These are phyloP conservation scores for Timandra comae DNA, from an alignment of 2,888 invertebrate species.

Conservation along the genomic window DNA sequence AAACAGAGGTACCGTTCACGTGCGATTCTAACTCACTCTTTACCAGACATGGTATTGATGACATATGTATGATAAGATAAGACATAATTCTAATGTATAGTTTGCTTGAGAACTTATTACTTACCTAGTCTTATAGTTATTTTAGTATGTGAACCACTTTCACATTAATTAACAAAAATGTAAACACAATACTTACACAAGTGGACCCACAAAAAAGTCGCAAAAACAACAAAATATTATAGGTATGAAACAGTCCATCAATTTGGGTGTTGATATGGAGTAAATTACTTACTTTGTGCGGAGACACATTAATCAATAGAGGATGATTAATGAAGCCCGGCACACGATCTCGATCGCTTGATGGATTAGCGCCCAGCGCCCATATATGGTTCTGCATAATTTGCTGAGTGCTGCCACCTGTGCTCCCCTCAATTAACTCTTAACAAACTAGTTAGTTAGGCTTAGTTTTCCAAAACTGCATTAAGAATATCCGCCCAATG, in stretches of 20 bases:
- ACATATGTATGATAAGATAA: no score
- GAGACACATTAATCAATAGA: conserved; percentile 73
- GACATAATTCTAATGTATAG: no score
- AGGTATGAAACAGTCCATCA: conserved; percentile 50
- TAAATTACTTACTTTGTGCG: conserved; percentile 64
- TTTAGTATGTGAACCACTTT: background rate
- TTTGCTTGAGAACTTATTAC: background rate
- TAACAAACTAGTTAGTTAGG: conserved; percentile 22
- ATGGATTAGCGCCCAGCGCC: conserved; percentile 74
- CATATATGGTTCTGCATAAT: conserved; percentile 73
- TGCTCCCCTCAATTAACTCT: conserved; percentile 39
- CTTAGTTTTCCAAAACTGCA: conserved; percentile 14
- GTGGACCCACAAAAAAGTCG: no score
- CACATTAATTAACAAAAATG: no score
- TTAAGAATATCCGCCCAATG: conserved; percentile 9
- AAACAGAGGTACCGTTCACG: no score
- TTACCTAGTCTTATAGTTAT: background rate
- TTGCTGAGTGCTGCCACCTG: conserved; percentile 66
- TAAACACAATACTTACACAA: no score
- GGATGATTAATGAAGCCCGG: conserved; percentile 68
- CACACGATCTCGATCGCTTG: conserved; percentile 63
- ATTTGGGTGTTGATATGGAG: conserved; percentile 42
- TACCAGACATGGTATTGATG: no score
- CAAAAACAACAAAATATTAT: no score
- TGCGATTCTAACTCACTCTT: no score